phyloP scores from a whole-genome alignment of 2,888 invertebrate species.

The Orthosia gothica region DNA sequence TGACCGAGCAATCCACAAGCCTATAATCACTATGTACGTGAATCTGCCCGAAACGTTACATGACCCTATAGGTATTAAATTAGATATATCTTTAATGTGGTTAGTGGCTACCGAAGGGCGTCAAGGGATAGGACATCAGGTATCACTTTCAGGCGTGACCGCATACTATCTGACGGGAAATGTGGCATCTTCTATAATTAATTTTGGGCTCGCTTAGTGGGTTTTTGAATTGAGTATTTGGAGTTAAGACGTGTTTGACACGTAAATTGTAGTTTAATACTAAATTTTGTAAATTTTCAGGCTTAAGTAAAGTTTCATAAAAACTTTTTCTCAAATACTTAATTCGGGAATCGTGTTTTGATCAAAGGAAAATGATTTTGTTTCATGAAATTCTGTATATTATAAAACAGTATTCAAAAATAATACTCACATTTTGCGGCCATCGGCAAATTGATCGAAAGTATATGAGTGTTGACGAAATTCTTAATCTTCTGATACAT shows the following conservation, averaged over 20 bases:
- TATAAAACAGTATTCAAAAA: too few species aligned
- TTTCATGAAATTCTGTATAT: background rate
- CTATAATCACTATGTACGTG: too few species aligned
- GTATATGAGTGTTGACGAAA: conserved; percentile 92
- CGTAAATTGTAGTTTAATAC: too few species aligned
- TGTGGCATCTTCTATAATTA: background rate
- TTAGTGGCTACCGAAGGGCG: conserved; percentile 1
- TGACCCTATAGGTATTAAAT: background rate
- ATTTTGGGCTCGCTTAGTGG: background rate
- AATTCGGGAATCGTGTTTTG: background rate
- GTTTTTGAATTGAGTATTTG: too few species aligned
- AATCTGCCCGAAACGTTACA: background rate
- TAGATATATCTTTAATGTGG: background rate
- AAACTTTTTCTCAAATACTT: too few species aligned
- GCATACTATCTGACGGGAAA: background rate
- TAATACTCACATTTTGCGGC: conserved; percentile 92
- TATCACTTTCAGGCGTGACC: background rate
- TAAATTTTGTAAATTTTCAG: too few species aligned
- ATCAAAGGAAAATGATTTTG: background rate
- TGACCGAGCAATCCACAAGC: background rate
- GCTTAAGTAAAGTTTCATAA: too few species aligned
- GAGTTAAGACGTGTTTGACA: too few species aligned
- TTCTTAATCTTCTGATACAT: conserved; percentile 91
- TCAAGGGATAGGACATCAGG: background rate
- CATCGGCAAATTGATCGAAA: conserved; percentile 93